phyloP scores from a whole-genome alignment of 2,888 invertebrate species.

The Plusia festucae region DNA sequence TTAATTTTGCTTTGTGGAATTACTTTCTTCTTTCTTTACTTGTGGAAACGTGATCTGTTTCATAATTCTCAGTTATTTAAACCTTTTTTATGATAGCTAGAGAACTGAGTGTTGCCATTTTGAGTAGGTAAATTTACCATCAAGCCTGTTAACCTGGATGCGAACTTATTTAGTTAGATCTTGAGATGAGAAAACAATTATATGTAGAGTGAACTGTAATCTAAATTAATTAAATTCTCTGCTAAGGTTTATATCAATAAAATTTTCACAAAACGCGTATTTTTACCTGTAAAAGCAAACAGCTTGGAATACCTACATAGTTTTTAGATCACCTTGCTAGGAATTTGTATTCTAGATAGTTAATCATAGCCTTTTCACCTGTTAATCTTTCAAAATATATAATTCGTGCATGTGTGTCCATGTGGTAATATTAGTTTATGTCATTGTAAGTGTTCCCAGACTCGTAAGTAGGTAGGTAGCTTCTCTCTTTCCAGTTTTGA shows the following conservation, averaged over 20 bases:
- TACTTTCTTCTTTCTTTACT: too few species aligned
- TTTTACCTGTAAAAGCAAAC: slow-evolving; percentile 29
- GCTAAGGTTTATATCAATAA: slow-evolving; percentile 14
- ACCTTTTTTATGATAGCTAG: too few species aligned
- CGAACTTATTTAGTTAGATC: too few species aligned
- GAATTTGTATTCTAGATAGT: slow-evolving; percentile 54
- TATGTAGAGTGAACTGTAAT: slow-evolving; percentile 34
- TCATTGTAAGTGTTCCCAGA: slow-evolving; percentile 1
- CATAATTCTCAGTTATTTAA: too few species aligned
- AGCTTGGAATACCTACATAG: slow-evolving; percentile 22
- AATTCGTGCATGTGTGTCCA: slow-evolving; percentile 46
- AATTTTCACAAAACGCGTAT: slow-evolving; percentile 26
- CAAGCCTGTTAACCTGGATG: too few species aligned
- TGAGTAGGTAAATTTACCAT: too few species aligned
- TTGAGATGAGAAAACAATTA: neutral
- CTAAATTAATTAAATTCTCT: slow-evolving; percentile 1
- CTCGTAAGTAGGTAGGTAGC: too few species aligned
- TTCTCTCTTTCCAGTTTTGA: too few species aligned
- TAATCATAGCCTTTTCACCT: slow-evolving; percentile 48
- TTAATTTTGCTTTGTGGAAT: too few species aligned
- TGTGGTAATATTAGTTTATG: slow-evolving; percentile 6
- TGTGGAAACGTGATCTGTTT: too few species aligned
- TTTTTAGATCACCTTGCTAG: slow-evolving; percentile 43
- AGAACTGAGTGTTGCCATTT: too few species aligned
- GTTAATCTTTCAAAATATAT: slow-evolving; percentile 53